Base-by-base conservation (phyloP, 2,888 invertebrate genomes). In the Dermolepida albohirtum region DNA sequence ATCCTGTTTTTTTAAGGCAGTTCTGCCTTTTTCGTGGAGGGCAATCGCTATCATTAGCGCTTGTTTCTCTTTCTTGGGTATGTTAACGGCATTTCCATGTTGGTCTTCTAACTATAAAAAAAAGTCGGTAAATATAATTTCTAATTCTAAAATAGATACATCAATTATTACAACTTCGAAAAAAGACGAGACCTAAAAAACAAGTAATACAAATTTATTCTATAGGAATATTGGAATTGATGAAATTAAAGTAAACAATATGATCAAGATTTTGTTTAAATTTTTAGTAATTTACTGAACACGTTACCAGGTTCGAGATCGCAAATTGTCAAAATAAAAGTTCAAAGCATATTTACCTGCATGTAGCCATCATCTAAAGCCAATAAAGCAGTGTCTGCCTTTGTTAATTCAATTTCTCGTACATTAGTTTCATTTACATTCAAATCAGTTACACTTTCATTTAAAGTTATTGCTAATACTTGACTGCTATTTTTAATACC, bases 21-120 rank as follows among this genome's bases (percentile, higher is more conserved):
- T 85, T 12, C 90, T 86, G 0, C 94, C 94, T 68, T 93, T 92
- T 81, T 93, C 93, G 80, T 94, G 93, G 51, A 93, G 84, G 4
- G 94, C 89, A 85, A 95, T 88, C 0, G 92, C 95, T 63, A 92
- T 87, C 69, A 92, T 85, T 1, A 95, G 81, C 0, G 92, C 87
- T 74, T 89, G 87, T 64, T 87, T 87, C 79, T 94, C 94, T 0
- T 86, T 85, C 0, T 86, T 82, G 0, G 94, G 94, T 27, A 95
- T 84, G 55, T 90, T 86, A 2, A 95, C 85, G 0, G 89, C 81
- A 79, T 91, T 90, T 0, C 94, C 94, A 8, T 89, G 87, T 76
- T 94, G 94, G 81, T 94, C 93, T 79, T 94, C 91, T 68, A 92
- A 81, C 90, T 90, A 77, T 12, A 77, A 70, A 67, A 62, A 72